Evolutionary conservation across 2,888 invertebrate genomes (phyloP), one percentile per base, ranked within the genome.

Genomic region (Ecliptopera silaceata): DNA sequence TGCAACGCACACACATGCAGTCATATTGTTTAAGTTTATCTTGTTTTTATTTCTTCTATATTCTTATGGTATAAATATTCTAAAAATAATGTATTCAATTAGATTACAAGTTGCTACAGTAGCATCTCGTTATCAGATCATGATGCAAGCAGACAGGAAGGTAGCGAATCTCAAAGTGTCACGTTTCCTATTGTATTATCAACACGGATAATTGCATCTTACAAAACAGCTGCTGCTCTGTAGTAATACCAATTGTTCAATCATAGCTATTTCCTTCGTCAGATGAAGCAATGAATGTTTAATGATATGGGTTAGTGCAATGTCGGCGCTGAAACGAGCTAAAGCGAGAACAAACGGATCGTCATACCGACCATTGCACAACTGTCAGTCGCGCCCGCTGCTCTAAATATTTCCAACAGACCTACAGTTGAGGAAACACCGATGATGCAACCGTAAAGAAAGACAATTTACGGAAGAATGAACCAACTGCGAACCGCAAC

Each of bases 381-480:
- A 78, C 69, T 17, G 64, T 62, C 66, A 63, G 71, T 66, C 64
- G 61, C 69, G 64, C 59, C 65, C 57, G 63, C 56, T 66, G 67
- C 63, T 68, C 62, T 70, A 60, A 69, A 72, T 70, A 68, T 71
- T 71, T 56, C 61, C 63, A 67, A 63, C 65, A 59, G 63, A 69
- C 59, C 65, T 63, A 61, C 63, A 74, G 68, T 72, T 74, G 72
- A 69, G 72, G 72, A 75, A 78, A 77, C 65, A 70, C 51, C 54
- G 69, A 70, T 75, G 75, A 69, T 69, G 75, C 74, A 82, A 80
- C 70, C 71, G 66, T 71, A 70, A 42, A 74, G 72, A 72, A 70
- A 69, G 71, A 70, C 70, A 74, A 71, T 76, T 79, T 69, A 75
- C 75, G 74, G 80, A 78, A 79, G 74, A 79, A 69, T 71, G 75